phyloP scores from a whole-genome alignment of 2,797 vertebrate species.

The Kryptopterus vitreolus region DNA sequence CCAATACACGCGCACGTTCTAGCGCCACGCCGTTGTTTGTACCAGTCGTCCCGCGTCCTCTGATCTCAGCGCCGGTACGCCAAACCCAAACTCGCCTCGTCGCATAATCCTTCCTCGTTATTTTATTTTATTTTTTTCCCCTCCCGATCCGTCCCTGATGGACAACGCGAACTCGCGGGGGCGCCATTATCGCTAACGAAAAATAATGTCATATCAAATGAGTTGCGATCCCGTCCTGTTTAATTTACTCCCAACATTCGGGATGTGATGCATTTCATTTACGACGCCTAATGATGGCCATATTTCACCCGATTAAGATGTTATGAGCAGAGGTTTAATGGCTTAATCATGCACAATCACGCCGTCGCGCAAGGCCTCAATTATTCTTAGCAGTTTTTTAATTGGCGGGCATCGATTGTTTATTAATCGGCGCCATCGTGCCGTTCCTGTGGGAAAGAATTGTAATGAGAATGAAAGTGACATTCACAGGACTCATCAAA shows the following conservation, averaged over 20 bases:
- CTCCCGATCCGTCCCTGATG: slow-evolving; percentile 39
- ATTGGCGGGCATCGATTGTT: slow-evolving; percentile 72
- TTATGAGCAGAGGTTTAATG: slow-evolving; percentile 65
- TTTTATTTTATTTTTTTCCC: slow-evolving; percentile 40
- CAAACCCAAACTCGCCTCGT: slow-evolving; percentile 1
- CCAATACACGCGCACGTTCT: slow-evolving; percentile 31
- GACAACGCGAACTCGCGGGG: slow-evolving; percentile 26
- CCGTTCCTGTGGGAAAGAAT: slow-evolving; percentile 71
- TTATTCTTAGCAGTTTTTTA: slow-evolving; percentile 69
- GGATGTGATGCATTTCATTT: slow-evolving; percentile 48
- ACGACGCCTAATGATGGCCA: slow-evolving; percentile 54
- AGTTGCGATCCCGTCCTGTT: slow-evolving; percentile 45
- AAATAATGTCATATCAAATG: slow-evolving; percentile 41
- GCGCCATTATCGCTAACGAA: slow-evolving; percentile 40
- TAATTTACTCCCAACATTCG: slow-evolving; percentile 36
- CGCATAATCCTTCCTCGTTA: slow-evolving; percentile 40
- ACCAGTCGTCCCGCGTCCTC: background rate
- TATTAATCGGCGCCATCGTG: slow-evolving; percentile 67
- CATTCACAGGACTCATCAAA: slow-evolving; percentile 59
- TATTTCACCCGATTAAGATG: slow-evolving; percentile 64
- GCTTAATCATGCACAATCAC: slow-evolving; percentile 70
- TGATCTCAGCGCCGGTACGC: slow-evolving; percentile 30
- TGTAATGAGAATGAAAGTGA: slow-evolving; percentile 73
- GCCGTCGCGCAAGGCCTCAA: slow-evolving; percentile 70
- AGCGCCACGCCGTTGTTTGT: slow-evolving; percentile 1